These are phyloP conservation scores for Sinodicranocentrus sp. DNA, from an alignment of 2,888 invertebrate species.

Conservation along the genomic window DNA sequence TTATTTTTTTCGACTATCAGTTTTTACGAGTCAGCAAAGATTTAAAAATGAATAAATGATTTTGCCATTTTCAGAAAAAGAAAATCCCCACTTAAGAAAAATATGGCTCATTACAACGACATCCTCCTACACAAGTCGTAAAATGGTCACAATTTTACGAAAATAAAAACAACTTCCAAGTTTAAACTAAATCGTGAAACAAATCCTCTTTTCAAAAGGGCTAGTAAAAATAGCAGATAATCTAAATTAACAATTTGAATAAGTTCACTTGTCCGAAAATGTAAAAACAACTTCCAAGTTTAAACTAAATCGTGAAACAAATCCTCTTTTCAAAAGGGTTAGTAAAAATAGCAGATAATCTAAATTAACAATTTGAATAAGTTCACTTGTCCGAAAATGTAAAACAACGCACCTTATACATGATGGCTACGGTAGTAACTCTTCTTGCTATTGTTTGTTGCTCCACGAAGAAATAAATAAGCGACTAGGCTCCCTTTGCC, in stretches of 20 bases:
- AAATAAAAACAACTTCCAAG: too few species aligned
- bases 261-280: not conserved
- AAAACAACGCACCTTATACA: conserved; percentile 47
- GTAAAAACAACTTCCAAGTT: too few species aligned
- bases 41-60: too few species aligned
- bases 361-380: not conserved
- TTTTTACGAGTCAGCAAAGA: too few species aligned
- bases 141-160: not conserved
- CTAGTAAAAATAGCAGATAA: not conserved
- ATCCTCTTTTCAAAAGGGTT: too few species aligned
- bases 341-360: not conserved
- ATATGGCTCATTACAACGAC: too few species aligned
- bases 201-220: too few species aligned
- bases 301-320: too few species aligned
- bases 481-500: not conserved
- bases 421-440: conserved; percentile 19
- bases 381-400: not conserved
- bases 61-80: too few species aligned
- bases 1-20: too few species aligned
- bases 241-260: not conserved
- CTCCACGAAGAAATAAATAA: not conserved
- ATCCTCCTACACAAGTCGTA: not conserved
- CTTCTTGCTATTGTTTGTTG: not conserved
- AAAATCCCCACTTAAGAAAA: too few species aligned
- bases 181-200: too few species aligned